Percentiles rank a stretch among this genome's conserved stretches.
These are phyloP conservation scores for Yponomeuta cagnagella DNA, from an alignment of 2,888 invertebrate genomes.

Conservation along the genomic window DNA sequence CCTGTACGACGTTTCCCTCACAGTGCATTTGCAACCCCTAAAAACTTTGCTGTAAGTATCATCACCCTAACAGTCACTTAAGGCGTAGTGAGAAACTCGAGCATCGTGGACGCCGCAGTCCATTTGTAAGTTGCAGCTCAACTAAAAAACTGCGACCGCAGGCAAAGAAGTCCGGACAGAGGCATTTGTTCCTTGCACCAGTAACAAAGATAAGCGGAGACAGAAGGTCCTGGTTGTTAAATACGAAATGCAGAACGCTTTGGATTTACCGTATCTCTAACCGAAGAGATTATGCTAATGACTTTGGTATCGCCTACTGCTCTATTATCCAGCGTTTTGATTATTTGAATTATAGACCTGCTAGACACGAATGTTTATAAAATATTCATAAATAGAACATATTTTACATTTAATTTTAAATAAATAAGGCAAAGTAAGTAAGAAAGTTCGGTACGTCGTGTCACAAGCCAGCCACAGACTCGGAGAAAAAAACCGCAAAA, in stretches of 20 bases:
- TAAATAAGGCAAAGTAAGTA: background rate
- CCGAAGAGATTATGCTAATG: no score
- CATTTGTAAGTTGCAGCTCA: background rate
- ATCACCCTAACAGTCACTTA: background rate
- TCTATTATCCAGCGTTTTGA: no score
- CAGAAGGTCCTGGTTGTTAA: background rate
- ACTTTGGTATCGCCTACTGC: no score
- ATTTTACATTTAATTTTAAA: no score
- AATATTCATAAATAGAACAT: no score
- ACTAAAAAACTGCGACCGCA: constrained; percentile 5
- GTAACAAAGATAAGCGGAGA: background rate
- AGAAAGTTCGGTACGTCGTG: background rate
- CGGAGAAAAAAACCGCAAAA: background rate
- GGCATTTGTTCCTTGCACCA: background rate
- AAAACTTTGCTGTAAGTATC: background rate
- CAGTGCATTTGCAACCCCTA: background rate
- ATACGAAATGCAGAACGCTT: no score
- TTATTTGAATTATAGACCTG: no score
- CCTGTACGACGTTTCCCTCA: no score
- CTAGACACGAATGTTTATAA: no score
- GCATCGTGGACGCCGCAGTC: background rate
- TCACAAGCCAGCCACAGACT: background rate
- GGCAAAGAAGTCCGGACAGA: background rate
- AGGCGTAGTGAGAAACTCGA: background rate
- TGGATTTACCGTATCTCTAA: no score